phyloP scores from a whole-genome alignment of 2,888 invertebrate genomes.

The Schrankia costaestrigalis region DNA sequence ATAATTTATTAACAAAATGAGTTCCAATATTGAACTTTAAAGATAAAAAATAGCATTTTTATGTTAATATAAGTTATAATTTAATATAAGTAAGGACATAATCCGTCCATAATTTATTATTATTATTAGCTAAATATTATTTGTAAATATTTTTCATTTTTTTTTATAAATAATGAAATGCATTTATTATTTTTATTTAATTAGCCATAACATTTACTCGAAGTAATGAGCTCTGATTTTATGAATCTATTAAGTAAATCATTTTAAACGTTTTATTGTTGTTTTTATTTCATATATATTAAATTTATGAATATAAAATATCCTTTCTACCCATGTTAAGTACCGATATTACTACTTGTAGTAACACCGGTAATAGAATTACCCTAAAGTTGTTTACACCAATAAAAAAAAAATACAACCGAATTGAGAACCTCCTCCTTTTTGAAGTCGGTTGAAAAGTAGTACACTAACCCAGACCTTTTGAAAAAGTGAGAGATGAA shows the following conservation, averaged over 20 bases:
- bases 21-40: slow-evolving; percentile 16
- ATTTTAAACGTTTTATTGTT: slow-evolving; percentile 24
- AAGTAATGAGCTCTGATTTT: slow-evolving; percentile 28
- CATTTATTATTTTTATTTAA: slow-evolving; percentile 64
- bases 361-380: too few relatives aligned
- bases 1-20: slow-evolving; percentile 8
- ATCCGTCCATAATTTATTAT: slow-evolving; percentile 46
- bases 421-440: too few relatives aligned
- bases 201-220: slow-evolving; percentile 51
- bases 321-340: too few relatives aligned
- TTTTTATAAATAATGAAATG: slow-evolving; percentile 37
- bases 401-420: too few relatives aligned
- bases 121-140: slow-evolving; percentile 43
- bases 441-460: too few relatives aligned
- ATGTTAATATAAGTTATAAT: slow-evolving; percentile 9
- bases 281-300: slow-evolving; percentile 2
- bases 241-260: slow-evolving; percentile 38
- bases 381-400: too few relatives aligned
- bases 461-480: too few relatives aligned
- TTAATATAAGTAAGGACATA: slow-evolving; percentile 22
- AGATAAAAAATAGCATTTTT: too few relatives aligned
- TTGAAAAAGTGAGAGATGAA: too few relatives aligned
- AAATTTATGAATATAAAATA: too few relatives aligned
- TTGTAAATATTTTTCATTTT: slow-evolving; percentile 45
- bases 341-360: too few relatives aligned